phyloP scores from a whole-genome alignment of 2,888 invertebrate genomes.

The Dermolepida albohirtum region DNA sequence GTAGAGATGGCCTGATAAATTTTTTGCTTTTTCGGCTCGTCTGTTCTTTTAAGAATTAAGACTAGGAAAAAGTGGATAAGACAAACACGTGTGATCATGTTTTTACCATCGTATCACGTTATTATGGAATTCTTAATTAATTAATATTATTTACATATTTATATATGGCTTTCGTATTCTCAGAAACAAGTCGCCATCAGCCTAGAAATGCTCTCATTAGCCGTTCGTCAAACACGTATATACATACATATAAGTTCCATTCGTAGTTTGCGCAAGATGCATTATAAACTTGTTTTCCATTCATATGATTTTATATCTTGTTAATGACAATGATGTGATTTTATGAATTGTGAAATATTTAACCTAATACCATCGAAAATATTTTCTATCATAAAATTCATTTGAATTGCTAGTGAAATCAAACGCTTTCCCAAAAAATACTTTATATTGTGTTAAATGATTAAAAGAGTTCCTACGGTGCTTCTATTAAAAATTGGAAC shows the following conservation, averaged over 20 bases:
- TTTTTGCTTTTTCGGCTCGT: not conserved
- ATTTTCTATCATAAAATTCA: no score
- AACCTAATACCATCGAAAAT: not conserved
- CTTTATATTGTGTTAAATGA: no score
- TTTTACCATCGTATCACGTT: not conserved
- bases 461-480: no score
- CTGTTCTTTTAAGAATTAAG: not conserved
- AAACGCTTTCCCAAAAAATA: not conserved
- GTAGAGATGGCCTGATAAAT: slow-evolving; percentile 7
- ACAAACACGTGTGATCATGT: slow-evolving; percentile 6
- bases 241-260: not conserved
- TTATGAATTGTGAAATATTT: not conserved
- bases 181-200: slow-evolving; percentile 16
- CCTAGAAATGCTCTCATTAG: not conserved
- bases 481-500: no score
- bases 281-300: slow-evolving; percentile 13
- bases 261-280: not conserved
- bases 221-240: slow-evolving; percentile 10
- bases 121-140: slow-evolving; percentile 24
- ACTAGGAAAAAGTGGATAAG: not conserved
- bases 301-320: slow-evolving; percentile 5
- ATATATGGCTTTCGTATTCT: not conserved
- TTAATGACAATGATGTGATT: not conserved
- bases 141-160: not conserved
- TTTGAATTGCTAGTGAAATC: no score